phyloP scores from a whole-genome alignment of 2,797 vertebrate species.

The Alca torda region DNA sequence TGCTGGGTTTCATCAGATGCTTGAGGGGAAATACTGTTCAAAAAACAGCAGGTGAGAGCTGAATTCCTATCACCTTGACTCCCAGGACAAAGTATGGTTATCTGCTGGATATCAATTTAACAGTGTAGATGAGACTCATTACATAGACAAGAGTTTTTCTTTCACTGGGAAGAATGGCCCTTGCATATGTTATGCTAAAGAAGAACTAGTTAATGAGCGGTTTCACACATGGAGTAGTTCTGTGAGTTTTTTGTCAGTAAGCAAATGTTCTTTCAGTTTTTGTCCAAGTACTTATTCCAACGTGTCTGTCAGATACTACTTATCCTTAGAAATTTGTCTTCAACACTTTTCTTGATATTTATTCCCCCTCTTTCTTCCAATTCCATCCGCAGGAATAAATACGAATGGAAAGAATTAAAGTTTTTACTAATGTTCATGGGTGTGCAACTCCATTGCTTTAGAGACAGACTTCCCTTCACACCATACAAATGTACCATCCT shows the following conservation, averaged over 20 bases:
- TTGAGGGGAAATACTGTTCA: background rate
- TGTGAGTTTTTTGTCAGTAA: background rate
- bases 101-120: background rate
- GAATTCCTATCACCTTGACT: background rate
- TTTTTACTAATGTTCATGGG: background rate
- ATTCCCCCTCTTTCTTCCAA: background rate
- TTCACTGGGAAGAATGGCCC: background rate
- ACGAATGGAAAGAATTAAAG: background rate
- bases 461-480: background rate
- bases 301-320: background rate
- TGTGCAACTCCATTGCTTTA: background rate
- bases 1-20: background rate
- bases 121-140: background rate
- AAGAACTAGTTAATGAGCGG: background rate
- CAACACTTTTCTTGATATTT: background rate
- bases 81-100: background rate
- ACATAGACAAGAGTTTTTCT: background rate
- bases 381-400: background rate
- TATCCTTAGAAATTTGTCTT: background rate
- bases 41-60: background rate
- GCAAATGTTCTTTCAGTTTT: background rate
- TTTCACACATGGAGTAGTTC: background rate
- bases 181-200: background rate
- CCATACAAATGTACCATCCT: background rate
- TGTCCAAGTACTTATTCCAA: background rate